Percentiles rank a stretch among this genome's conserved stretches.
Evolutionary conservation across 2,797 vertebrate species (phyloP).

Genomic region (Scyliorhinus canicula): DNA sequence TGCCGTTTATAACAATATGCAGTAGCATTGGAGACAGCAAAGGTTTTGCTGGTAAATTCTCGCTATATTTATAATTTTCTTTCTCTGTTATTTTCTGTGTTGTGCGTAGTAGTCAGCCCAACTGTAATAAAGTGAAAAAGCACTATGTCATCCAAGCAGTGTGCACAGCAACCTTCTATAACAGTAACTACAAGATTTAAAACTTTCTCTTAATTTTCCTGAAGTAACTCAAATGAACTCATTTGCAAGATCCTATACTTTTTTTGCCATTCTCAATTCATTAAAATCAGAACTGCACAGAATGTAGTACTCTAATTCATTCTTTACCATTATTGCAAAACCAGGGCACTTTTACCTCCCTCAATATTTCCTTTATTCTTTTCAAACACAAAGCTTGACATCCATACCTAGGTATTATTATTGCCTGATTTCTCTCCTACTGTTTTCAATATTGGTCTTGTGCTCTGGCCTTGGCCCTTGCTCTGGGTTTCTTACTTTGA

Average conservation of each 20-base stretch:
- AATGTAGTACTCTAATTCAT: background rate
- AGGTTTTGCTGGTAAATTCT: background rate
- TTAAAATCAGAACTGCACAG: background rate
- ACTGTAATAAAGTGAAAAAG: background rate
- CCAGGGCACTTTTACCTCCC: background rate
- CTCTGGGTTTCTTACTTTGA: background rate
- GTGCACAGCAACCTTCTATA: background rate
- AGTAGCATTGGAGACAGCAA: background rate
- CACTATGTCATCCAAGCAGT: background rate
- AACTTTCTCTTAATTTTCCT: background rate
- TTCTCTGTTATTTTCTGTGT: background rate
- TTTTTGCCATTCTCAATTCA: background rate
- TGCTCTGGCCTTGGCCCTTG: background rate
- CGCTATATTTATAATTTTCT: background rate
- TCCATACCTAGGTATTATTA: background rate
- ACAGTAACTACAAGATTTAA: background rate
- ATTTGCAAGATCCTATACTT: background rate
- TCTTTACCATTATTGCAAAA: background rate
- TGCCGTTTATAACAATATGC: background rate
- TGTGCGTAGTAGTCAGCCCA: background rate
- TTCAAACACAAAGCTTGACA: background rate
- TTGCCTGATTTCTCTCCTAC: conserved; percentile 6
- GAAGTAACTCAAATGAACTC: background rate
- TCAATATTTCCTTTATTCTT: background rate
- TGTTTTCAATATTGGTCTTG: conserved; percentile 21